These are phyloP conservation scores for Torymus auratus DNA, from an alignment of 2,888 invertebrate genomes.

Conservation along the genomic window DNA sequence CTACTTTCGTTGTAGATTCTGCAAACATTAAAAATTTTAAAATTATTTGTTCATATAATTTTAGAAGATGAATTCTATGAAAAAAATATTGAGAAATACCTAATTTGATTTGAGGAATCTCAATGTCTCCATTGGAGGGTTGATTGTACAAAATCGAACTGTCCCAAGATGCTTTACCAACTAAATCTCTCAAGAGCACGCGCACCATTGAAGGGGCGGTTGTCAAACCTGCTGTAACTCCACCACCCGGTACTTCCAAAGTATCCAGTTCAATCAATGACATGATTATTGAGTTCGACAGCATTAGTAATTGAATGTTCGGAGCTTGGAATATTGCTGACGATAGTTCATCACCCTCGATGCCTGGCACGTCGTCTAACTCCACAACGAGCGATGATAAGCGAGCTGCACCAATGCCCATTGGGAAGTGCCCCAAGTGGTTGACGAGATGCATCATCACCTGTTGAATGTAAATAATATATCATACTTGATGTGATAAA, in stretches of 20 bases:
- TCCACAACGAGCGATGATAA: constrained; percentile 94
- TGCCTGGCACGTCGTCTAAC: constrained; percentile 90
- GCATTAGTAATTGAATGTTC: constrained; percentile 89
- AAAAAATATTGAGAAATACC: constrained; percentile 60
- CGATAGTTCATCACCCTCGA: constrained; percentile 86
- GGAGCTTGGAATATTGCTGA: constrained; percentile 90
- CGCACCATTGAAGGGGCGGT: constrained; percentile 80
- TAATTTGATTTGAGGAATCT: constrained; percentile 63
- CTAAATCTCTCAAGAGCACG: constrained; percentile 91
- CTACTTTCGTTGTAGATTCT: constrained; percentile 66
- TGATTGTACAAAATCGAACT: constrained; percentile 92
- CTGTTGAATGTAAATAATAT: constrained; percentile 71
- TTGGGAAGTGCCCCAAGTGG: constrained; percentile 96
- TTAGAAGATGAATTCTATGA: not conserved
- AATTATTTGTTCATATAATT: not conserved
- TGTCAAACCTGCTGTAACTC: constrained; percentile 79
- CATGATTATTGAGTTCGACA: constrained; percentile 89
- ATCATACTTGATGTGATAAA: too few species aligned
- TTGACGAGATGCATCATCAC: constrained; percentile 92
- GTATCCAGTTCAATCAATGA: constrained; percentile 94
- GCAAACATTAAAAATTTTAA: constrained; percentile 18
- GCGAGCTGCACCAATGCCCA: constrained; percentile 91
- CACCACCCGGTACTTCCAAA: constrained; percentile 87
- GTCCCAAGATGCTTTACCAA: constrained; percentile 98
- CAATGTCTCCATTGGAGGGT: constrained; percentile 76